Percentiles rank a stretch among this genome's conserved stretches.
These are phyloP conservation scores for Drosophila kanapiae DNA, from an alignment of 1,140 invertebrate genomes.

Conservation along the genomic window DNA sequence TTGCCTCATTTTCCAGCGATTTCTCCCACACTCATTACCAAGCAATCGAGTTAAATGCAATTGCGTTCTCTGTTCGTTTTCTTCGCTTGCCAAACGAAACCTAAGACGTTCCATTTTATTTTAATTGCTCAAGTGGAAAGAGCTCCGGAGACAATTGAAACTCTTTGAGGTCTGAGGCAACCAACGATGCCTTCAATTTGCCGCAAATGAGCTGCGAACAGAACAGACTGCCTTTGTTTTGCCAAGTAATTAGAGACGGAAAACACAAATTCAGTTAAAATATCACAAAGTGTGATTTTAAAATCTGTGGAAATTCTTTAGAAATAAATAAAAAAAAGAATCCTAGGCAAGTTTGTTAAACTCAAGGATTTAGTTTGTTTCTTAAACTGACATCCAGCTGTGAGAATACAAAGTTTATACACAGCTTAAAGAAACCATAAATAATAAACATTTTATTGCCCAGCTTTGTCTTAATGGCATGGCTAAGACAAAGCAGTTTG, in stretches of 20 bases:
- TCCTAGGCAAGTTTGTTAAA: background rate
- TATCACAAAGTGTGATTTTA: background rate
- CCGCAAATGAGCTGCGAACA: constrained; percentile 38
- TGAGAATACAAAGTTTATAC: background rate
- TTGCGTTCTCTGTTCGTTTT: constrained; percentile 15
- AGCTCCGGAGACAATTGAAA: constrained; percentile 32
- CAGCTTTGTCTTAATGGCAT: constrained; percentile 18
- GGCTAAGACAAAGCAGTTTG: background rate
- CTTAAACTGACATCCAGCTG: background rate
- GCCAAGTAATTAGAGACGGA: constrained; percentile 28
- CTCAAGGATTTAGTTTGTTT: background rate
- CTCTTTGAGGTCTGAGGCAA: constrained; percentile 9
- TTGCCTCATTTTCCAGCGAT: background rate
- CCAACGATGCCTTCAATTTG: constrained; percentile 26
- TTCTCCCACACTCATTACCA: constrained; percentile 40
- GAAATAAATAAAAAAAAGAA: constrained; percentile 1
- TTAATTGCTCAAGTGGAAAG: constrained; percentile 35
- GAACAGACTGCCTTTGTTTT: constrained; percentile 6
- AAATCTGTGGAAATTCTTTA: background rate
- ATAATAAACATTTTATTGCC: constrained; percentile 4
- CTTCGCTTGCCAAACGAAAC: constrained; percentile 14
- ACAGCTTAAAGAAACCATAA: constrained; percentile 1
- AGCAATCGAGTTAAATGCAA: constrained; percentile 52
- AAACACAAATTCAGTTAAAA: background rate
- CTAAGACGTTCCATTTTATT: constrained; percentile 37